A percentile compares a stretch with the other conserved stretches of the same genome.
Evolutionary conservation across 2,113 vertebrate species (phyloP).

Genomic region (Lophochroa leadbeateri): DNA sequence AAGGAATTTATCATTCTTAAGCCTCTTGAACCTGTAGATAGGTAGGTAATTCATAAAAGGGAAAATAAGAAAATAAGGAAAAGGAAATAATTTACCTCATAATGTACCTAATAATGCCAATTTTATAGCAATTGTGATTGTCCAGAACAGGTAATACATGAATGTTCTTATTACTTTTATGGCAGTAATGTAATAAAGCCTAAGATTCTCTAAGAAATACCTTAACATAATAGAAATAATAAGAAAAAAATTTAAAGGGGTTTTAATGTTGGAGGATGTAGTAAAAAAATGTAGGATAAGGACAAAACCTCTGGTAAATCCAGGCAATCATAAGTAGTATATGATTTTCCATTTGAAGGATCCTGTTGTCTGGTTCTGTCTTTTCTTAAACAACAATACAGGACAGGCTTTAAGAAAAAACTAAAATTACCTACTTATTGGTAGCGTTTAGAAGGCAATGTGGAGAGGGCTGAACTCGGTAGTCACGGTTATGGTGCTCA

Average conservation of each 20-base stretch:
- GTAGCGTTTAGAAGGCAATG: background rate
- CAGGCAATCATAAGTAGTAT: background rate
- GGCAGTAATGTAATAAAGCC: background rate
- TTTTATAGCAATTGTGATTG: conserved; percentile 20
- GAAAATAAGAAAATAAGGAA: conserved; percentile 24
- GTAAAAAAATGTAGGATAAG: background rate
- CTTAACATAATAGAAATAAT: conserved; percentile 1
- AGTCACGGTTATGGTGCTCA: background rate
- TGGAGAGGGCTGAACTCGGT: too few species aligned
- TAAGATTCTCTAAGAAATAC: background rate
- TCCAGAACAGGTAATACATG: background rate
- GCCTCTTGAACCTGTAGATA: background rate
- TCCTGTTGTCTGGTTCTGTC: background rate
- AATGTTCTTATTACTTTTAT: background rate
- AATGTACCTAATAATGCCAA: background rate
- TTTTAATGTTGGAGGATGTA: background rate
- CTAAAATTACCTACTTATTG: background rate
- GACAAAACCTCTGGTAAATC: background rate
- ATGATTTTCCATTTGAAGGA: background rate
- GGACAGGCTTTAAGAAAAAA: background rate
- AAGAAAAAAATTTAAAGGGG: background rate
- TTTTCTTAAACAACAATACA: background rate
- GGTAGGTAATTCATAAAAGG: background rate
- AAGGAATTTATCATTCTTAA: background rate
- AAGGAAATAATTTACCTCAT: conserved; percentile 18